Base-by-base conservation (phyloP, 2,113 vertebrate species). In the Indicator maculatus region DNA sequence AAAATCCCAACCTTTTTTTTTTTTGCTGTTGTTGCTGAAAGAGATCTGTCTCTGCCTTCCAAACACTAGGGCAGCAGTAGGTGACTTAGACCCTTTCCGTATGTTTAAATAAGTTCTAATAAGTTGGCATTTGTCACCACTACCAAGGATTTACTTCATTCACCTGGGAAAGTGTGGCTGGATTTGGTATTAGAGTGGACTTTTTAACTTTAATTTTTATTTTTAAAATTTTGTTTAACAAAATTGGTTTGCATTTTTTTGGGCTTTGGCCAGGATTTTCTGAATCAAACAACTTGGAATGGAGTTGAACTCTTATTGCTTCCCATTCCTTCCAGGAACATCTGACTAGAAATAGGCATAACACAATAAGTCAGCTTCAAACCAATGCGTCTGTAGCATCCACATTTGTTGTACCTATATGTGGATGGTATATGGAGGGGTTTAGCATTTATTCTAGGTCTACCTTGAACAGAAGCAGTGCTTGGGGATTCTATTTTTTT, bases 401-500 rank as follows among this genome's bases (percentile, higher is more conserved):
- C 8, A 31, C 4, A 0, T 86, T 93, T 94, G 76, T 93, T 92
- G 92, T 88, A 86, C 94, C 80, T 94, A 24, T 88, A 26, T 61
- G 60, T 56, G 83, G 76, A 81, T 89, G 64, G 65, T 93, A 53
- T 81, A 61, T 58, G 58, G 83, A 78, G 53, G 27, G 76, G 27
- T 71, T 94, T 78, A 88, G 28, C 41, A 53, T 74, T 88, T 94
- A 64, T 88, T 93, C 73, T 56, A 18, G 69, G 61, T 71, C 58
- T 96, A 44, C 58, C 73, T 67, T 86, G 69, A 94, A 78, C 59
- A 78, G 83, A 95, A 86, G 38, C 58, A 45, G 88, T 88, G 88
- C 93, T 77, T 83, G 61, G 76, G 31, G 69, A 77, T 77, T 83
- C 2, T 9, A 45, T 75, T 89, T 83, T 11, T 63, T 38, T 4